Evolutionary conservation across 2,797 vertebrate genomes (phyloP).

Genomic region (Monodelphis domestica): DNA sequence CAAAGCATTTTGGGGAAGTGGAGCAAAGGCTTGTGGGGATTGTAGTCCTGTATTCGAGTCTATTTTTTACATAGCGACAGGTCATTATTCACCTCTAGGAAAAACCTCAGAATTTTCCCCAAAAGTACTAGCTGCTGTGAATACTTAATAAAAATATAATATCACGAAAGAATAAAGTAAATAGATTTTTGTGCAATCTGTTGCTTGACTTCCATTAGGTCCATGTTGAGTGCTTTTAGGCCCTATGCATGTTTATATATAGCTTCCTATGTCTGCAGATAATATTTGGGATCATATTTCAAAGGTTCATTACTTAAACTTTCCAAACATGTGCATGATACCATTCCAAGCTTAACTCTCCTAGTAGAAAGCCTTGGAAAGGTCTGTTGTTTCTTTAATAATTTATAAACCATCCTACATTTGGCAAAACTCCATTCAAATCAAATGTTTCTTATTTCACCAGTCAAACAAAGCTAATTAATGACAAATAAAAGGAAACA

Average conservation of each 20-base stretch:
- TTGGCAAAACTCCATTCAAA: conserved; percentile 5
- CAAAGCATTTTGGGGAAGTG: no score
- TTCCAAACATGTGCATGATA: neutral
- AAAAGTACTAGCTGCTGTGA: neutral
- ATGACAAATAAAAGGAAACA: neutral
- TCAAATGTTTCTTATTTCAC: neutral
- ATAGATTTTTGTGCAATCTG: neutral
- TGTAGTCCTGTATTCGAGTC: no score
- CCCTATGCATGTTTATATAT: conserved; percentile 9
- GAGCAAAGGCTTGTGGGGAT: no score
- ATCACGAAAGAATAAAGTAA: conserved; percentile 10
- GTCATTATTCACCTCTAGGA: neutral
- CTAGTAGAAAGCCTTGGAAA: neutral
- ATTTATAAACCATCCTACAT: conserved; percentile 7
- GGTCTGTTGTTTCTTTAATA: neutral
- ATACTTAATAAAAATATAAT: conserved; percentile 24
- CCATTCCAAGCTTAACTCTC: neutral
- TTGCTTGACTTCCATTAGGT: conserved; percentile 7
- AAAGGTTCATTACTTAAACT: conserved; percentile 2
- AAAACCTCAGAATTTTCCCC: conserved; percentile 21
- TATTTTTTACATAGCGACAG: no score
- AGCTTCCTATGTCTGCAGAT: neutral
- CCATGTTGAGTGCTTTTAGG: neutral
- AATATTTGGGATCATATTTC: conserved; percentile 13
- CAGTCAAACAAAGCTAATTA: neutral